These are phyloP conservation scores for Indicator maculatus DNA, from an alignment of 2,113 vertebrate species.

Conservation along the genomic window DNA sequence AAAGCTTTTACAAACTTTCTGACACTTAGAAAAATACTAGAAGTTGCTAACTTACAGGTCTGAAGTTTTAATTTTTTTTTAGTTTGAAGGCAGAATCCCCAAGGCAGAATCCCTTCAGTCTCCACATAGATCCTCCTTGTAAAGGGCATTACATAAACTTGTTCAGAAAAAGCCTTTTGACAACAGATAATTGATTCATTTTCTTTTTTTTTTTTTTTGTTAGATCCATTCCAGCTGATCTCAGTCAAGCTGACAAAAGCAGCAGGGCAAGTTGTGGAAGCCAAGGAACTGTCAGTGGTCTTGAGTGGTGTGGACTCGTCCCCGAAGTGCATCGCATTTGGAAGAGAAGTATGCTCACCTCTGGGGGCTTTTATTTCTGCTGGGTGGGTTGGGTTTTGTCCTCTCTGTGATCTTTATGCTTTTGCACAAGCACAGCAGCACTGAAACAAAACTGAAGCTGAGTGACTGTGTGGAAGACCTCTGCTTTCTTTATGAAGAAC, in stretches of 20 bases:
- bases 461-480: neutral
- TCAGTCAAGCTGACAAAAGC: slow-evolving; percentile 83
- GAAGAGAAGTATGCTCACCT: slow-evolving; percentile 81
- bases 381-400: neutral
- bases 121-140: neutral
- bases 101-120: no score
- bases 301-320: slow-evolving; percentile 77
- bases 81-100: neutral
- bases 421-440: neutral
- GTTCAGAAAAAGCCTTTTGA: neutral
- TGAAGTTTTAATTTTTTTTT: neutral
- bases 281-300: slow-evolving; percentile 78
- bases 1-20: neutral
- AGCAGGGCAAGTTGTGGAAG: slow-evolving; percentile 81
- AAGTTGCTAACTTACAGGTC: neutral
- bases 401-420: neutral
- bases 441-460: neutral
- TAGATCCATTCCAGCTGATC: slow-evolving; percentile 87
- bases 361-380: neutral
- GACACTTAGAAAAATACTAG: neutral
- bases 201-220: neutral
- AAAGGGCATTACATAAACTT: neutral
- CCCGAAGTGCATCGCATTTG: slow-evolving; percentile 78
- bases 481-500: neutral
- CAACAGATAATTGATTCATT: neutral